phyloP scores from a whole-genome alignment of 1,140 invertebrate species.

The Papilio polytes region DNA sequence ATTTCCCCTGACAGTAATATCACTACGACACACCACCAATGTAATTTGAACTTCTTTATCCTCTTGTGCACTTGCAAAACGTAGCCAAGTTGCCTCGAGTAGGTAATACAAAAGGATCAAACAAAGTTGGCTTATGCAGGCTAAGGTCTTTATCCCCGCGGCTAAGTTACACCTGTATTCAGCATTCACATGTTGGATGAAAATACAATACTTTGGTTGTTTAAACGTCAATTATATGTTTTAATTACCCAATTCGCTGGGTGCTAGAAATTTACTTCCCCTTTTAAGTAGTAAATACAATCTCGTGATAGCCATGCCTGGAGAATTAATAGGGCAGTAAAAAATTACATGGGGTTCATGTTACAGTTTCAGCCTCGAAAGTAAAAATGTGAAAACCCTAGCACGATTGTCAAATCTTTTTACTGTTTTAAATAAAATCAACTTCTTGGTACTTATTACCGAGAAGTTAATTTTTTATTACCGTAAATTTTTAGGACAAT shows the following conservation, averaged over 20 bases:
- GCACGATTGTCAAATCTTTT: background rate
- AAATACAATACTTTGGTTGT: slow-evolving; percentile 47
- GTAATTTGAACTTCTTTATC: slow-evolving; percentile 64
- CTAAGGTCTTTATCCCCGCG: slow-evolving; percentile 67
- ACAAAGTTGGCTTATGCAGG: slow-evolving; percentile 59
- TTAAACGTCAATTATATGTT: background rate
- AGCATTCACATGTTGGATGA: slow-evolving; percentile 44
- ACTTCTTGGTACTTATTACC: too few species aligned
- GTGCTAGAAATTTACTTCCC: background rate
- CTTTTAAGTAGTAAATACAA: background rate
- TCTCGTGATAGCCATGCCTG: too few species aligned
- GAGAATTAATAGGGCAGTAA: too few species aligned
- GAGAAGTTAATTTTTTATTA: too few species aligned
- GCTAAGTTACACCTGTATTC: slow-evolving; percentile 78
- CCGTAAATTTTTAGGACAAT: too few species aligned
- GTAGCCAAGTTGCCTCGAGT: slow-evolving; percentile 40
- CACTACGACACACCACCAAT: slow-evolving; percentile 67
- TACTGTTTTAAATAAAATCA: background rate
- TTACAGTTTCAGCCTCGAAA: background rate
- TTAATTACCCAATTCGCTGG: background rate
- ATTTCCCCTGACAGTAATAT: slow-evolving; percentile 80
- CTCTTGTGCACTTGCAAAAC: slow-evolving; percentile 56
- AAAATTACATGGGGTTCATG: background rate
- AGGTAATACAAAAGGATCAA: slow-evolving; percentile 58
- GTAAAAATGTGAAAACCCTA: background rate